Evolutionary conservation across 2,797 vertebrate species (phyloP).

Genomic region (Sphenopsis melanotis): DNA sequence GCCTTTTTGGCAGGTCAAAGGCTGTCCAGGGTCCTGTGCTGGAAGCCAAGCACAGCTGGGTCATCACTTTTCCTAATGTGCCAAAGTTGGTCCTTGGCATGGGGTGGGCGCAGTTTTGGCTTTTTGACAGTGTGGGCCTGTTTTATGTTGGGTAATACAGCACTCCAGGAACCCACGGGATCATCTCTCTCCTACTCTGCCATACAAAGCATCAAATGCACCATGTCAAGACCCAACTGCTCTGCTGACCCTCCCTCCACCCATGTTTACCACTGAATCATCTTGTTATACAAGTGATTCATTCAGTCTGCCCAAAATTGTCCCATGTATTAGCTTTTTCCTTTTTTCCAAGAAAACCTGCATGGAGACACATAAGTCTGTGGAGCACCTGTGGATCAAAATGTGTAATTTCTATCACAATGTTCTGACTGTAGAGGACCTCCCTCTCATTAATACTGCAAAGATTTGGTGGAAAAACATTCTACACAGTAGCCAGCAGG

Average conservation of each 20-base stretch:
- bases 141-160: neutral
- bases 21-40: neutral
- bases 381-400: neutral
- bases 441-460: neutral
- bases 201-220: neutral
- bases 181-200: neutral
- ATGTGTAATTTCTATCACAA: neutral
- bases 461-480: neutral
- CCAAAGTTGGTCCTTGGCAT: no score
- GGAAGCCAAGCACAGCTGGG: neutral
- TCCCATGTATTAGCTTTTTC: neutral
- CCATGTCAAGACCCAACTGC: accelerated
- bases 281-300: neutral
- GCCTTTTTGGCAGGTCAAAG: neutral
- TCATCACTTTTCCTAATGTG: neutral
- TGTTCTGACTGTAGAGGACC: neutral
- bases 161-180: accelerated
- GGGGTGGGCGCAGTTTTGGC: neutral
- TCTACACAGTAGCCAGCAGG: neutral
- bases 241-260: neutral
- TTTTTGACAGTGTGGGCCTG: neutral
- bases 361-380: neutral
- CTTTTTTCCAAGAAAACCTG: neutral
- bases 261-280: neutral
- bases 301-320: neutral